A percentile compares a stretch with the other conserved stretches of the same genome.
These are phyloP conservation scores for Diaperis boleti DNA, from an alignment of 2,888 invertebrate genomes.

Conservation along the genomic window DNA sequence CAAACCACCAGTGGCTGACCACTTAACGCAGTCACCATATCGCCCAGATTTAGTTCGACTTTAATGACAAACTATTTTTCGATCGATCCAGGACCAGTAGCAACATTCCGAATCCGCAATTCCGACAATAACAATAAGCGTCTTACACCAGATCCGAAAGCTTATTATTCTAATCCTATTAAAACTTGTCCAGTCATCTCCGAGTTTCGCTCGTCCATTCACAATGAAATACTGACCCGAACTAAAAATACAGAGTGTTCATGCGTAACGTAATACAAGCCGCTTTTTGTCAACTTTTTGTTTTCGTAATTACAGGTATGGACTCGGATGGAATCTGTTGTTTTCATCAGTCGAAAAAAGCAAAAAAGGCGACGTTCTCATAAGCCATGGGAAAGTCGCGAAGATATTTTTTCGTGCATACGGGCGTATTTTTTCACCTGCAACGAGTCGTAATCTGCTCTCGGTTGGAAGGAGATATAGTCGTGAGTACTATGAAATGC, in stretches of 20 bases:
- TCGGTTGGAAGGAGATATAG: neutral
- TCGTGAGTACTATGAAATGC: slow-evolving; percentile 15
- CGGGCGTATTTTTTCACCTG: neutral
- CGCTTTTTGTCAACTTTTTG: slow-evolving; percentile 42
- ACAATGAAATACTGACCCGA: slow-evolving; percentile 45
- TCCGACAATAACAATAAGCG: slow-evolving; percentile 7
- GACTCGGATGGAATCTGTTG: slow-evolving; percentile 29
- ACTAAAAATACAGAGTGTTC: slow-evolving; percentile 49
- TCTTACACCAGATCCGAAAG: slow-evolving; percentile 32
- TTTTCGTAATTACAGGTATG: slow-evolving; percentile 41
- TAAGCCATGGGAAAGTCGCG: slow-evolving; percentile 31
- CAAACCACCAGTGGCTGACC: slow-evolving; percentile 8
- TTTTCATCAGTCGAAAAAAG: slow-evolving; percentile 2
- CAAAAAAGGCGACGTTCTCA: slow-evolving; percentile 1
- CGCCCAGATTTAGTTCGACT: neutral
- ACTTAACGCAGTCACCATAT: neutral
- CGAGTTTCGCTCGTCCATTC: slow-evolving; percentile 14
- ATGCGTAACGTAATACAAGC: slow-evolving; percentile 49
- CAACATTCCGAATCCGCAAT: neutral
- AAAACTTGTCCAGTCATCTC: slow-evolving; percentile 39
- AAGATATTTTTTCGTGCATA: slow-evolving; percentile 5
- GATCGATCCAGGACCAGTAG: neutral
- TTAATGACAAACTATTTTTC: too few species aligned
- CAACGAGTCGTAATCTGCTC: neutral
- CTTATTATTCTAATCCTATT: slow-evolving; percentile 42